Percentiles rank a stretch among this genome's conserved stretches.
Evolutionary conservation across 2,888 invertebrate genomes (phyloP).

Genomic region (Melieria crassipennis): DNA sequence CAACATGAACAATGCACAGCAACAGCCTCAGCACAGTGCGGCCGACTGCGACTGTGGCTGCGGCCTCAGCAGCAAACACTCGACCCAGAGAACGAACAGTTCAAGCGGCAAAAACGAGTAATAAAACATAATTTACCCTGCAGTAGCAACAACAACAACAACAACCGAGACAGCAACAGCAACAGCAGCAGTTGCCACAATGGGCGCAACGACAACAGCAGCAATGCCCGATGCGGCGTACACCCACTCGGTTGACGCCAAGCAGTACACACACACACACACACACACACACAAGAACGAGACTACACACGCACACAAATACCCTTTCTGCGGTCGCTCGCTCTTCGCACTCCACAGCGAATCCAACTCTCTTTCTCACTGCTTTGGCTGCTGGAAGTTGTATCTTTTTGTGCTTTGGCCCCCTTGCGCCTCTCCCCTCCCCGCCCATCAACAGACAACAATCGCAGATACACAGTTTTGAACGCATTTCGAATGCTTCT

Average conservation of each 20-base stretch:
- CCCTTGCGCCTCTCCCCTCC: not conserved
- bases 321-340: not conserved
- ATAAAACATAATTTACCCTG: constrained; percentile 38
- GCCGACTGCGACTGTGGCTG: constrained; percentile 1
- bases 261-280: constrained; percentile 11
- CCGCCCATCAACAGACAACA: not conserved
- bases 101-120: constrained; percentile 40
- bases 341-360: not conserved
- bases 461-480: too few relatives aligned
- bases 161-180: constrained; percentile 1
- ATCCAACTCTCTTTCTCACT: constrained; percentile 1
- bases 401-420: not conserved
- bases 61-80: constrained; percentile 38
- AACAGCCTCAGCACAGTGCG: constrained; percentile 7
- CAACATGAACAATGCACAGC: not conserved
- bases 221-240: too few relatives aligned
- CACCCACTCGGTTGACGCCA: constrained; percentile 21
- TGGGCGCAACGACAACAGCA: too few relatives aligned
- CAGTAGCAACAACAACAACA: constrained; percentile 17
- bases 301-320: constrained; percentile 10
- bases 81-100: constrained; percentile 42
- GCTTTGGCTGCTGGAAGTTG: not conserved
- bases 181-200: constrained; percentile 22
- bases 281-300: constrained; percentile 1
- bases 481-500: too few relatives aligned